Conservation (phyloP, 2,888 invertebrate species). For the Ophioninae sp. region DNA sequence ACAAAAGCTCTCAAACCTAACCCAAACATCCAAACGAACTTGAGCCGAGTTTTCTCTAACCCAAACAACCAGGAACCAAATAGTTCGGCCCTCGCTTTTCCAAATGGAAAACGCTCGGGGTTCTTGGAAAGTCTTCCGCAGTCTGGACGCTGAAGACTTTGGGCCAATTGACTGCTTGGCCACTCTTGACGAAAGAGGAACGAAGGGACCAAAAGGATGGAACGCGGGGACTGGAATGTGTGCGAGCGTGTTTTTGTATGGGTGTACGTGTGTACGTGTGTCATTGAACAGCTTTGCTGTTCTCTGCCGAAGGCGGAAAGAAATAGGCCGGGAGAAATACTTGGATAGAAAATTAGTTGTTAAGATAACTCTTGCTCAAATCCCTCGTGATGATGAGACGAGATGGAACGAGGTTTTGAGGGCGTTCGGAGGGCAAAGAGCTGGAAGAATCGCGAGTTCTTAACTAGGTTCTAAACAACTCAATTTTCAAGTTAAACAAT, state of each 20-base stretch:
- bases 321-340: constrained; percentile 41
- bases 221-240: constrained; percentile 11
- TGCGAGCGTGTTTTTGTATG: too few species aligned
- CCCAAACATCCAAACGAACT: too few species aligned
- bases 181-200: background rate
- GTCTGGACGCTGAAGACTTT: background rate
- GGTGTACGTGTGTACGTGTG: constrained; percentile 3
- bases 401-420: background rate
- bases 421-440: constrained; percentile 1
- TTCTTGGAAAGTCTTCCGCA: background rate
- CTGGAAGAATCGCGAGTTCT: constrained; percentile 60
- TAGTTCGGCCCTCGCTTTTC: too few species aligned
- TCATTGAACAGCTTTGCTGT: constrained; percentile 36
- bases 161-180: background rate
- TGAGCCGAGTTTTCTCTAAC: too few species aligned
- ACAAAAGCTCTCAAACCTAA: background rate
- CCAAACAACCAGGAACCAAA: too few species aligned
- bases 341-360: constrained; percentile 58
- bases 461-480: constrained; percentile 50
- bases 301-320: constrained; percentile 25
- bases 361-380: constrained; percentile 67
- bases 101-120: too few species aligned
- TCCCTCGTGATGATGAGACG: constrained; percentile 57
- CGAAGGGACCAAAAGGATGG: background rate
- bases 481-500: constrained; percentile 33